A percentile compares a stretch with the other conserved stretches of the same genome.
Conservation (phyloP, 2,113 vertebrate genomes). For the Pachycephala philippinensis region DNA sequence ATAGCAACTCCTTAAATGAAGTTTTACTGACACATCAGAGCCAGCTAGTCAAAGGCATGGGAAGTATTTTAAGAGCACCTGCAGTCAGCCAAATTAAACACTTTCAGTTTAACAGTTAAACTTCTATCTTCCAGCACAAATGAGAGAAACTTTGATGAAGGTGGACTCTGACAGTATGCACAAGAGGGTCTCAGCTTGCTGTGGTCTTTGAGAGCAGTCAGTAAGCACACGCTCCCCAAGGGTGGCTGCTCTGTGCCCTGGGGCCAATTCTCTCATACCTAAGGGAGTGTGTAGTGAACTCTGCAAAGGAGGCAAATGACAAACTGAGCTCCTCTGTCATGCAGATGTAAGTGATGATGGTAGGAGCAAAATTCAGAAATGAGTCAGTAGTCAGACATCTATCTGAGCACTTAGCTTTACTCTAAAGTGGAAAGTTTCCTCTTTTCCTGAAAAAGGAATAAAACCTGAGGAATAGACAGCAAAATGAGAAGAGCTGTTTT, state of each 20-base stretch:
- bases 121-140: background rate
- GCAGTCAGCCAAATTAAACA: background rate
- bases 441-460: background rate
- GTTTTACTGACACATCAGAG: background rate
- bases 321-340: background rate
- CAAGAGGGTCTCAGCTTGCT: background rate
- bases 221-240: rapidly evolving
- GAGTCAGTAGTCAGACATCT: background rate
- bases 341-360: background rate
- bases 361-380: background rate
- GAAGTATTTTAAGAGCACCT: background rate
- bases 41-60: background rate
- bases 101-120: background rate
- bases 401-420: background rate
- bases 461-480: background rate
- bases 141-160: background rate
- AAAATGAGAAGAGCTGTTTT: background rate
- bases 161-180: background rate
- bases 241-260: background rate
- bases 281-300: background rate
- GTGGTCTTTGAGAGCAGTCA: background rate
- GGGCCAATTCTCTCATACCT: background rate
- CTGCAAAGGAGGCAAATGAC: background rate
- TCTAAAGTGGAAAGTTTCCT: background rate
- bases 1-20: background rate